These are phyloP conservation scores for Drosophila ananassae DNA, from an alignment of 1,140 invertebrate genomes.

Conservation along the genomic window DNA sequence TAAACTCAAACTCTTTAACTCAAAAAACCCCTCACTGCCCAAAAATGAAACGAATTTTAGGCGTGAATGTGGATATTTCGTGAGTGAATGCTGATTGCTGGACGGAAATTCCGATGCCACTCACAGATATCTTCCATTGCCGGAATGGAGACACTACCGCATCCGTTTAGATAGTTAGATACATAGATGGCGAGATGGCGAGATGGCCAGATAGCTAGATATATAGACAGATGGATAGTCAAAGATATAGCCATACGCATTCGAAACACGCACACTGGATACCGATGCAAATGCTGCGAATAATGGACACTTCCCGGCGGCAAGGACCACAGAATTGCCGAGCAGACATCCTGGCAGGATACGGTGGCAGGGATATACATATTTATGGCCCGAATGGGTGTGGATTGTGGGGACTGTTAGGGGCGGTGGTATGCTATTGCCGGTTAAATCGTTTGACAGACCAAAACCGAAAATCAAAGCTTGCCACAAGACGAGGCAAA, in stretches of 20 bases:
- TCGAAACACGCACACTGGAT: slow-evolving; percentile 44
- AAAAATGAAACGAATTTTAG: slow-evolving; percentile 22
- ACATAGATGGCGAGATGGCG: background rate
- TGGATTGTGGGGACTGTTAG: no score
- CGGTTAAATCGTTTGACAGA: slow-evolving; percentile 14
- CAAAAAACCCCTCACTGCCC: no score
- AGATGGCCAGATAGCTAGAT: background rate
- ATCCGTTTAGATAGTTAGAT: background rate
- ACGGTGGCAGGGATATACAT: slow-evolving; percentile 4
- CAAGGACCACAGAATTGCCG: background rate
- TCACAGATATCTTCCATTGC: slow-evolving; percentile 20
- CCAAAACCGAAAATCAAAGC: slow-evolving; percentile 27
- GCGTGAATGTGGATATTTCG: slow-evolving; percentile 26
- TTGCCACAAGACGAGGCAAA: slow-evolving; percentile 2
- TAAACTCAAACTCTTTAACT: no score
- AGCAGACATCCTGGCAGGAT: background rate
- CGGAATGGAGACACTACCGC: background rate
- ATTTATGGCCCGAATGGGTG: slow-evolving; percentile 11
- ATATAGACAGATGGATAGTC: background rate
- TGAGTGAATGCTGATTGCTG: slow-evolving; percentile 32
- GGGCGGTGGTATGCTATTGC: slow-evolving; percentile 5
- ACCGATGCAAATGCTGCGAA: slow-evolving; percentile 46
- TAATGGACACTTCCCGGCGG: slow-evolving; percentile 60
- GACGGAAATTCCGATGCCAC: slow-evolving; percentile 27
- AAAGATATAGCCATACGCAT: slow-evolving; percentile 27